Evolutionary conservation across 2,888 invertebrate genomes (phyloP).

Genomic region (Lottia gigantea): DNA sequence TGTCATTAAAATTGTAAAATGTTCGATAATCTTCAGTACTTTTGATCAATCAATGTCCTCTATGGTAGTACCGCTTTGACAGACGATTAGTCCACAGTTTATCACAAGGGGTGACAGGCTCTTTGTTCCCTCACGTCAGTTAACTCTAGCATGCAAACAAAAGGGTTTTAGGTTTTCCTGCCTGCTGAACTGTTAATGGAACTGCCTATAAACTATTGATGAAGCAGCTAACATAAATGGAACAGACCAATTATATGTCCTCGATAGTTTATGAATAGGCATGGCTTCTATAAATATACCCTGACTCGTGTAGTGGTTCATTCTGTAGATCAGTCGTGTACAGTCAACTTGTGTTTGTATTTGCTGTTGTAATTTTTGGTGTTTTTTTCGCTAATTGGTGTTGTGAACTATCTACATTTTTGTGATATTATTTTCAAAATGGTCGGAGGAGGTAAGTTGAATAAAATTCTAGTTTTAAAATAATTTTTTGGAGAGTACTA

Average conservation of each 20-base stretch:
- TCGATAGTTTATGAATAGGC: constrained; percentile 22
- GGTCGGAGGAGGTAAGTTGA: constrained; percentile 23
- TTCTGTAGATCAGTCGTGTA: constrained; percentile 13
- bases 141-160: constrained; percentile 14
- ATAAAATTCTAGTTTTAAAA: not conserved
- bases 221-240: constrained; percentile 14
- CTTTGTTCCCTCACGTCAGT: constrained; percentile 19
- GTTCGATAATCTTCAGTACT: not conserved
- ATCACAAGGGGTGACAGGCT: constrained; percentile 23
- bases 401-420: constrained; percentile 6
- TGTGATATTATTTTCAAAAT: constrained; percentile 15
- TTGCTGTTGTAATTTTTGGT: constrained; percentile 12
- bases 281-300: constrained; percentile 25
- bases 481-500: too few relatives aligned
- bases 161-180: constrained; percentile 10
- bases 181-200: constrained; percentile 19
- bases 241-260: constrained; percentile 21
- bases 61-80: constrained; percentile 5
- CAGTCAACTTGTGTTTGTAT: constrained; percentile 19
- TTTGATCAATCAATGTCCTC: constrained; percentile 4
- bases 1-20: too few relatives aligned
- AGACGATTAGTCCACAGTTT: constrained; percentile 14
- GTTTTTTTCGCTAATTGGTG: constrained; percentile 20
- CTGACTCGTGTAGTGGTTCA: not conserved
- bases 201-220: constrained; percentile 19